Evolutionary conservation across 2,888 invertebrate species (phyloP).

Genomic region (Drosophila meridionalis): DNA sequence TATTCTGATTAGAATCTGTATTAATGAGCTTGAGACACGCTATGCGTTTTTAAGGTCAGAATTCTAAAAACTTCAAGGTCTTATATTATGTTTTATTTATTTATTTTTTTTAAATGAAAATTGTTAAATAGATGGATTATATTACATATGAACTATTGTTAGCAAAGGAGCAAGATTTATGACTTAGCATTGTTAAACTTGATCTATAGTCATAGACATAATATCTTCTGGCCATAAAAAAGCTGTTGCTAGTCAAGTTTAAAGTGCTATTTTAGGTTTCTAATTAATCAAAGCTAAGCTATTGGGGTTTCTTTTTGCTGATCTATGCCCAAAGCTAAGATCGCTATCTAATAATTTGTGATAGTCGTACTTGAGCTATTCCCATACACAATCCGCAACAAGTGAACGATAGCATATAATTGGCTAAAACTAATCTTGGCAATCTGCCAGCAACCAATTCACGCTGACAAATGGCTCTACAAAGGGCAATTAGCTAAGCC

Average conservation of each 20-base stretch:
- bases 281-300: not conserved
- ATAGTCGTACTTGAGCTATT: constrained; percentile 7
- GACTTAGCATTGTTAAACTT: constrained; percentile 1
- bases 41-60: constrained; percentile 21
- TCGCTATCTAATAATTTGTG: not conserved
- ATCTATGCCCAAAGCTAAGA: not conserved
- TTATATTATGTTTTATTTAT: not conserved
- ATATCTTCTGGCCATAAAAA: not conserved
- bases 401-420: constrained; percentile 23
- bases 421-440: constrained; percentile 17
- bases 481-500: constrained; percentile 29
- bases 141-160: not conserved
- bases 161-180: not conserved
- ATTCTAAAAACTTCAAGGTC: constrained; percentile 13
- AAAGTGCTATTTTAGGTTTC: constrained; percentile 3
- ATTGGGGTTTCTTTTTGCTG: not conserved
- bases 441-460: constrained; percentile 22
- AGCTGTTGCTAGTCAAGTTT: not conserved
- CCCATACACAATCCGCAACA: not conserved
- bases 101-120: not conserved
- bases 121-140: not conserved
- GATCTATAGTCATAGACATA: not conserved
- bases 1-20: constrained; percentile 2
- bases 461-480: constrained; percentile 28
- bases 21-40: constrained; percentile 20